phyloP scores from a whole-genome alignment of 1,140 invertebrate genomes.

The Amyelois transitella region DNA sequence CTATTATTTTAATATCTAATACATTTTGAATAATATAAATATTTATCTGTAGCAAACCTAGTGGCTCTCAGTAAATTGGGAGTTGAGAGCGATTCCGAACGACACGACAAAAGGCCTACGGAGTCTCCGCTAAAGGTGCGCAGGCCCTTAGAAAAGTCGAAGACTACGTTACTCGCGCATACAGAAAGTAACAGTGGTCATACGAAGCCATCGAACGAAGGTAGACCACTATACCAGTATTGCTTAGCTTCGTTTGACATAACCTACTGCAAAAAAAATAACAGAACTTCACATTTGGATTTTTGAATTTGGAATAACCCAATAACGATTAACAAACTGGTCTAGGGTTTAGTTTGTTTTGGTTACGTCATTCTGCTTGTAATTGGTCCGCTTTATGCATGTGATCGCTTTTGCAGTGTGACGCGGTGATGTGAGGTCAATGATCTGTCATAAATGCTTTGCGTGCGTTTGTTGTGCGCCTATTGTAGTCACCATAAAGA shows the following conservation, averaged over 20 bases:
- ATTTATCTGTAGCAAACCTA: constrained; percentile 66
- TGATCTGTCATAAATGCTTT: neutral
- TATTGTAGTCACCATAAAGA: neutral
- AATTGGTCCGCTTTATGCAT: neutral
- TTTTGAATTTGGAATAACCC: constrained; percentile 25
- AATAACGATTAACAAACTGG: constrained; percentile 14
- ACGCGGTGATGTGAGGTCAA: neutral
- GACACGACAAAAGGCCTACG: constrained; percentile 61
- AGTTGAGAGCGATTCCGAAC: constrained; percentile 60
- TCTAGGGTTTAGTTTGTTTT: constrained; percentile 32
- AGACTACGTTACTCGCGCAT: constrained; percentile 67
- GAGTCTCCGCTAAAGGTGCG: constrained; percentile 61
- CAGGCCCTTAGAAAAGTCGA: constrained; percentile 65
- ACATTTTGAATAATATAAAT: constrained; percentile 34
- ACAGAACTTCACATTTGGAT: constrained; percentile 8
- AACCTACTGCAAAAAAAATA: constrained; percentile 58
- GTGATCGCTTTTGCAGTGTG: neutral
- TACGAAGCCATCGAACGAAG: constrained; percentile 64
- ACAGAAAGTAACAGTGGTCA: constrained; percentile 69
- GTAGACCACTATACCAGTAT: constrained; percentile 51
- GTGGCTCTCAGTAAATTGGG: constrained; percentile 72
- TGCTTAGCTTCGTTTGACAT: constrained; percentile 71
- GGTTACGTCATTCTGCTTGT: constrained; percentile 44
- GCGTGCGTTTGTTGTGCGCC: neutral
- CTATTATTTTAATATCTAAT: constrained; percentile 32